Conservation (phyloP, 2,888 invertebrate genomes). For the Hetaerina titia region DNA sequence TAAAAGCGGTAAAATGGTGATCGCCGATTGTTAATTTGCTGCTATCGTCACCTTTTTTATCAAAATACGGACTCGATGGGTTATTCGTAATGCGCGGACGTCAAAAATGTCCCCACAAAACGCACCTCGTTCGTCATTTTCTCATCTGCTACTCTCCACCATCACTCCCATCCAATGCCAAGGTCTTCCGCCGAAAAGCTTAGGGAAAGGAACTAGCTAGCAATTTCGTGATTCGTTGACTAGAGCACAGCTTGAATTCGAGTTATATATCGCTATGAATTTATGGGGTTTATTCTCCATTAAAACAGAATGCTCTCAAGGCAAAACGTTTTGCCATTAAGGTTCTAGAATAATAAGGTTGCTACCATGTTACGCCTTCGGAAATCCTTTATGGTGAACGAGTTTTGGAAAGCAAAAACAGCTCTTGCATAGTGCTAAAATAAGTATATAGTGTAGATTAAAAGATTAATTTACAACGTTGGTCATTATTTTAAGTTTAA, state of each 20-base stretch:
- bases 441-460: too few species aligned
- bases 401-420: too few species aligned
- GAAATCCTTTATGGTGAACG: too few species aligned
- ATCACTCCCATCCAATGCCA: neutral
- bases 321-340: too few species aligned
- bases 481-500: too few species aligned
- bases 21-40: constrained; percentile 54
- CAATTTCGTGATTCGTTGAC: neutral
- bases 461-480: too few species aligned
- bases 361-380: too few species aligned
- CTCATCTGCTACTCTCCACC: neutral
- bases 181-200: neutral
- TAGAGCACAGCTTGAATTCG: neutral
- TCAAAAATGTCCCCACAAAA: constrained; percentile 41
- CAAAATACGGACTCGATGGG: constrained; percentile 33
- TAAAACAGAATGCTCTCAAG: too few species aligned
- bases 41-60: constrained; percentile 64
- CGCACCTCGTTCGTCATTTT: constrained; percentile 49
- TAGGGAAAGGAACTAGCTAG: neutral
- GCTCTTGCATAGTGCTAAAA: too few species aligned
- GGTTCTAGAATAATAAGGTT: too few species aligned
- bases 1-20: constrained; percentile 56
- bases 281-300: too few species aligned
- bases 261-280: neutral
- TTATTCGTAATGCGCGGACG: constrained; percentile 39